A percentile compares a stretch with the other conserved stretches of the same genome.
These are phyloP conservation scores for Drosophila infuscata DNA, from an alignment of 2,888 invertebrate genomes.

Conservation along the genomic window DNA sequence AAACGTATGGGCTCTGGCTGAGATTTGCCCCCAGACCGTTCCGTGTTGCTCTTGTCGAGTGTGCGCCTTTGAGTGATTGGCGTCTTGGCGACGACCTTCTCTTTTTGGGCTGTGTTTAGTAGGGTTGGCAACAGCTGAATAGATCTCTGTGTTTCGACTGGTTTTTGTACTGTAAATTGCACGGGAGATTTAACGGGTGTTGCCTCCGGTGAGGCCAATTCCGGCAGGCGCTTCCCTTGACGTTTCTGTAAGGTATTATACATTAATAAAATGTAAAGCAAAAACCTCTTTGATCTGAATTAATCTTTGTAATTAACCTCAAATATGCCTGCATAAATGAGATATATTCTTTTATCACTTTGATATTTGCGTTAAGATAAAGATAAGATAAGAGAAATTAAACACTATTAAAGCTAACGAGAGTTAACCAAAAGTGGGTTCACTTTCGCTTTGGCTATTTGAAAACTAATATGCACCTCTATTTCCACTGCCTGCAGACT, in stretches of 20 bases:
- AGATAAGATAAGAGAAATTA: conserved; percentile 1
- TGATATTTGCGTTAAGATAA: conserved; percentile 1
- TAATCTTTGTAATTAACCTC: neutral
- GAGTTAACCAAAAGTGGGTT: neutral
- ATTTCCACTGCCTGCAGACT: conserved; percentile 85
- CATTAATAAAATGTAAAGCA: conserved; percentile 12
- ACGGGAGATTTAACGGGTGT: conserved; percentile 20
- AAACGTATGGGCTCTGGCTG: conserved; percentile 89
- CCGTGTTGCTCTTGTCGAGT: conserved; percentile 20
- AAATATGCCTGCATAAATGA: neutral
- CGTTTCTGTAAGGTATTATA: conserved; percentile 59
- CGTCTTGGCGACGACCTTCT: conserved; percentile 33
- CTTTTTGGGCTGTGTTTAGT: conserved; percentile 33
- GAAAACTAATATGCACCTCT: conserved; percentile 64
- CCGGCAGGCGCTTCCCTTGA: conserved; percentile 51
- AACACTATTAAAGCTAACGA: neutral
- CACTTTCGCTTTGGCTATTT: neutral
- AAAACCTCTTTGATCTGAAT: neutral
- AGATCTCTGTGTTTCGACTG: conserved; percentile 23
- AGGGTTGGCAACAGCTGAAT: conserved; percentile 10
- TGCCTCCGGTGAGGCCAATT: conserved; percentile 41
- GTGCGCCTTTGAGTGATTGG: conserved; percentile 15
- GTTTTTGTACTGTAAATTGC: conserved; percentile 30
- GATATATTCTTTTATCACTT: conserved; percentile 7
- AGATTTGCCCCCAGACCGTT: conserved; percentile 28